Conservation (phyloP, 1,140 invertebrate species). For the Radopholus similis region DNA sequence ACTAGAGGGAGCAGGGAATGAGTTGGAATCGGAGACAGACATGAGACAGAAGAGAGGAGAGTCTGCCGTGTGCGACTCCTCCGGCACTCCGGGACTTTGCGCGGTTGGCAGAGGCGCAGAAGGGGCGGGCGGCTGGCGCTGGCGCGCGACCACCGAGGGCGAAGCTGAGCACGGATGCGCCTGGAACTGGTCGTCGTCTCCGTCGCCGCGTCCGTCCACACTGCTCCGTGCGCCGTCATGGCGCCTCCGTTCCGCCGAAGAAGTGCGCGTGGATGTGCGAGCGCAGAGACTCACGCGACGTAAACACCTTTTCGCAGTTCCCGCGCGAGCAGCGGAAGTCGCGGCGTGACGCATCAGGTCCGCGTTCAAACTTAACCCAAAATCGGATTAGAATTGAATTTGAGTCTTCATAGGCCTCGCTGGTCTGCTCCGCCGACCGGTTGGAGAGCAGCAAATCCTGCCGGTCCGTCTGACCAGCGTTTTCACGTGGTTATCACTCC, state of each 20-base stretch:
- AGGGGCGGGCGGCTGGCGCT: slow-evolving; percentile 11
- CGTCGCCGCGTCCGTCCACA: too few species aligned
- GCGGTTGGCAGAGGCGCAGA: slow-evolving; percentile 25
- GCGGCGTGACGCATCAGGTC: slow-evolving; percentile 42
- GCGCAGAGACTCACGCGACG: slow-evolving; percentile 29
- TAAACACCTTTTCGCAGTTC: slow-evolving; percentile 45
- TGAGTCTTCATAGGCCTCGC: slow-evolving; percentile 21
- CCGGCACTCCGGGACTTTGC: slow-evolving; percentile 37
- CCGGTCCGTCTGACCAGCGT: slow-evolving; percentile 10
- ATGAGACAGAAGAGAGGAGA: too few species aligned
- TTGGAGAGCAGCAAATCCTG: slow-evolving; percentile 23
- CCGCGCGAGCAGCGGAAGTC: slow-evolving; percentile 38
- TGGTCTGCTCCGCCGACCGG: slow-evolving; percentile 39
- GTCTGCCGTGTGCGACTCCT: slow-evolving; percentile 34
- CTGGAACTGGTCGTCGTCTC: slow-evolving; percentile 7
- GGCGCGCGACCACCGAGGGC: not conserved
- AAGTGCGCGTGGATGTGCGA: slow-evolving; percentile 37
- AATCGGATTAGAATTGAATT: not conserved
- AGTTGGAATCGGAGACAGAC: too few species aligned
- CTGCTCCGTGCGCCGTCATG: not conserved
- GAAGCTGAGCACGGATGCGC: not conserved
- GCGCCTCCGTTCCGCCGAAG: slow-evolving; percentile 23
- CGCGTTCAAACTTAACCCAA: slow-evolving; percentile 30
- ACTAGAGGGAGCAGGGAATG: too few species aligned
- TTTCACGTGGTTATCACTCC: not conserved